These are phyloP conservation scores for Ranitomeya imitator DNA, from an alignment of 2,113 vertebrate genomes.

Conservation along the genomic window DNA sequence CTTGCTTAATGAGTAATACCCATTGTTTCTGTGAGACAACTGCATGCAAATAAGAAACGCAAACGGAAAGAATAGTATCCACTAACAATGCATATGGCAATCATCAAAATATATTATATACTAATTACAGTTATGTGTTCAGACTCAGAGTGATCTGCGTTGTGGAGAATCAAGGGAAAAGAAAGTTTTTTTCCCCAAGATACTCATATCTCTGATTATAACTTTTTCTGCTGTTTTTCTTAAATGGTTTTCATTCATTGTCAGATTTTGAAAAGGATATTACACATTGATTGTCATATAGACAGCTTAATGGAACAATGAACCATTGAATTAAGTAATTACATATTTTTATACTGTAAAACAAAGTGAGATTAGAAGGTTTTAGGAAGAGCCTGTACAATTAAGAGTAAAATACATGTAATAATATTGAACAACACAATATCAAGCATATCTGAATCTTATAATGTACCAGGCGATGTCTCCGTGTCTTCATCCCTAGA, in stretches of 20 bases:
- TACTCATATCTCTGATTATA: too few relatives aligned
- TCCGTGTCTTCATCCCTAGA: background rate
- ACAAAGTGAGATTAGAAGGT: background rate
- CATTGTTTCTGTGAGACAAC: background rate
- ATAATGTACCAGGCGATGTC: background rate
- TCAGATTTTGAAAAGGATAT: background rate
- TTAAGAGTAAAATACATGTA: background rate
- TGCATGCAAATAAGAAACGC: background rate
- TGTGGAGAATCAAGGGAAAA: background rate
- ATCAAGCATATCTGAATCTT: background rate
- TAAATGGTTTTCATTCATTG: background rate
- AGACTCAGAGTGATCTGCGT: background rate
- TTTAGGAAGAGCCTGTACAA: background rate
- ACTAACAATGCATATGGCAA: background rate
- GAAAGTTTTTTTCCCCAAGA: background rate
- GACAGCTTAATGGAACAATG: background rate
- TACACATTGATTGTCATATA: background rate
- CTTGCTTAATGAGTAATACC: conserved; percentile 15
- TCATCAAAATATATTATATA: conserved; percentile 22
- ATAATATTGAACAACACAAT: background rate
- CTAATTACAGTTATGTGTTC: conserved; percentile 5
- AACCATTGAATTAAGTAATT: background rate
- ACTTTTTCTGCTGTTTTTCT: background rate
- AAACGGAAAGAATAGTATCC: background rate
- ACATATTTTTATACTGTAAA: background rate